Base-by-base conservation (phyloP, 2,797 vertebrate species). In the Pangasius sanitwongsei region DNA sequence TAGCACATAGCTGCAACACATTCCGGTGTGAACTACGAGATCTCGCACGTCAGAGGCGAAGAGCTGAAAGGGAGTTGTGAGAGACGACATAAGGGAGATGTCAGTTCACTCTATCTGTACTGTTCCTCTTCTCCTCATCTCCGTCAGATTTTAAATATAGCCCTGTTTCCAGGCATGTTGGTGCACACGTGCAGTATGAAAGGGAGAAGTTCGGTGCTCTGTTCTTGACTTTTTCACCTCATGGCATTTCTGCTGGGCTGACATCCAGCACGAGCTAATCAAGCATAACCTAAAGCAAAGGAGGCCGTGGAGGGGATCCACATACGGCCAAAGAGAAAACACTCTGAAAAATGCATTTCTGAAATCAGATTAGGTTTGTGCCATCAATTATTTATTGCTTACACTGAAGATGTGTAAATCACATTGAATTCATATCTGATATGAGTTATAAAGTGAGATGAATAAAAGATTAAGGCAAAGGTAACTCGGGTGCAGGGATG, bases 401-500 rank as follows among this genome's bases (percentile, higher is more conserved):
- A n/a, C 37, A 37, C 53, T 67, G 61, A 84, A 83, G 86, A 59
- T 86, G 89, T 75, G 78, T 70, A 90, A 89, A 86, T 86, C 65
- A 77, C 85, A 59, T 50, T 23, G 59, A 87, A 92, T 88, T 41
- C n/a, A 86, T 86, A 87, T 84, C 88, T 87, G 83, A 90, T 91
- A 88, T 25, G 57, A 59, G 44, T n/a, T 15, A 67, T 44, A 50
- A 89, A 70, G 59, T 15, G 28, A 44, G 83, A 70, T 91, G 48
- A 91, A 91, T 89, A 91, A 86, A 78, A 91, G 72, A 91, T 85
- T 9, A n/a, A 83, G 57, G 15, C 28, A 3, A 85, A 53, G 87
- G 28, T 41, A 75, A 55, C 16, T 44, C 9, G 2, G 44, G 78
- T 34, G 34, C 74, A 78, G 48, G 41, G 65, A 20, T 25, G 61